phyloP scores from a whole-genome alignment of 2,888 invertebrate species.

The Tinea pellionella region DNA sequence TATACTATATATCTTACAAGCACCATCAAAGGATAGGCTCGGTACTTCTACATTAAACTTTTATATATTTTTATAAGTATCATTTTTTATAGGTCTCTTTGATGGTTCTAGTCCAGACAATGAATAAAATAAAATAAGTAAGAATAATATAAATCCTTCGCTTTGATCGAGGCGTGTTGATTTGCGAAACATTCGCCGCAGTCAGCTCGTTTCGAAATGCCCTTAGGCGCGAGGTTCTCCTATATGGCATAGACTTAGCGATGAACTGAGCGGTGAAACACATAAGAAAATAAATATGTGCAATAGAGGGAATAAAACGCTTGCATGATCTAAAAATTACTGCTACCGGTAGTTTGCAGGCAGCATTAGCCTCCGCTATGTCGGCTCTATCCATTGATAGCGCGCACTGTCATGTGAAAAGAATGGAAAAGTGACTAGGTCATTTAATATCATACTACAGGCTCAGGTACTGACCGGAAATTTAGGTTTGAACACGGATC shows the following conservation, averaged over 20 bases:
- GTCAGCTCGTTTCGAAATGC: background rate
- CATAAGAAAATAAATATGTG: too few relatives aligned
- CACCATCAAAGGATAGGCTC: background rate
- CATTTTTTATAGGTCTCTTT: background rate
- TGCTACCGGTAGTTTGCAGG: too few relatives aligned
- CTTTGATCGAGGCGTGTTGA: slow-evolving; percentile 8
- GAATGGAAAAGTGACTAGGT: too few relatives aligned
- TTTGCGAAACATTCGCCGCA: slow-evolving; percentile 5
- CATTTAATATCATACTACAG: too few relatives aligned
- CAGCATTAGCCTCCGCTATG: too few relatives aligned
- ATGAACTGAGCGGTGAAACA: background rate
- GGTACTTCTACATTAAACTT: background rate
- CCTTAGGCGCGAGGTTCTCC: background rate
- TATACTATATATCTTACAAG: too few relatives aligned
- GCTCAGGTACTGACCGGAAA: too few relatives aligned
- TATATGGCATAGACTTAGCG: background rate
- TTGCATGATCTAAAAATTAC: too few relatives aligned
- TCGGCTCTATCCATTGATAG: too few relatives aligned
- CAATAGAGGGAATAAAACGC: too few relatives aligned
- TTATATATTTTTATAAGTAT: background rate
- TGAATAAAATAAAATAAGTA: slow-evolving; percentile 5
- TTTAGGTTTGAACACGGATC: too few relatives aligned
- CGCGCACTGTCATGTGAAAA: too few relatives aligned
- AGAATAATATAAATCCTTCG: slow-evolving; percentile 3
- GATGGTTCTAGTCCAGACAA: background rate